phyloP scores from a whole-genome alignment of 2,113 vertebrate genomes.

The Paramormyrops kingsleyae region DNA sequence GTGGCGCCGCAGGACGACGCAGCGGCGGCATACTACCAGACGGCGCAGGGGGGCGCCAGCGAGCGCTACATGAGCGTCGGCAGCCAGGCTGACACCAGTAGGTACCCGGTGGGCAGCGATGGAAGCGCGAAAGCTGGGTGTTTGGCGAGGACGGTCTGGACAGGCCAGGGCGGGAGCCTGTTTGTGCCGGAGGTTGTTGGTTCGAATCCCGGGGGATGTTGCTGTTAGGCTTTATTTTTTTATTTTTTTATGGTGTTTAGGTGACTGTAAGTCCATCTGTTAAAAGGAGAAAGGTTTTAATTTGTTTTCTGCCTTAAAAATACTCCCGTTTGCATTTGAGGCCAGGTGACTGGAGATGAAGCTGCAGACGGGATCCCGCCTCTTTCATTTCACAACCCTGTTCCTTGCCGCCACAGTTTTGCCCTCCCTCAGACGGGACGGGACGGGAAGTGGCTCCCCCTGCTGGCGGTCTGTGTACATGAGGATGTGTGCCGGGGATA shows the following conservation, averaged over 20 bases:
- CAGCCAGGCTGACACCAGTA: slow-evolving; percentile 96
- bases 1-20: slow-evolving; percentile 69
- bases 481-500: slow-evolving; percentile 27
- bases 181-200: neutral
- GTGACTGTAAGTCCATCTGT: neutral
- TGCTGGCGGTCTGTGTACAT: neutral
- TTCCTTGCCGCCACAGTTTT: neutral
- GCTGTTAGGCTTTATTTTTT: neutral
- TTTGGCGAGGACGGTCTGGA: neutral
- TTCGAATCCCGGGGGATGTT: neutral
- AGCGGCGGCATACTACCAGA: slow-evolving; percentile 66
- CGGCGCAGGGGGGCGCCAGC: slow-evolving; percentile 52
- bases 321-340: neutral
- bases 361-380: neutral
- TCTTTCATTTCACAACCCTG: neutral
- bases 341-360: neutral
- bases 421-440: too few relatives aligned
- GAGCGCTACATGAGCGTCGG: slow-evolving; percentile 98
- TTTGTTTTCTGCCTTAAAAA: too few relatives aligned
- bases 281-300: neutral
- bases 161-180: neutral
- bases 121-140: neutral
- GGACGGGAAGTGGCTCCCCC: neutral
- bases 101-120: slow-evolving; percentile 36
- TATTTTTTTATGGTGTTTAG: too few relatives aligned